Evolutionary conservation across 2,797 vertebrate species (phyloP).

Genomic region (Aldrovandia affinis): DNA sequence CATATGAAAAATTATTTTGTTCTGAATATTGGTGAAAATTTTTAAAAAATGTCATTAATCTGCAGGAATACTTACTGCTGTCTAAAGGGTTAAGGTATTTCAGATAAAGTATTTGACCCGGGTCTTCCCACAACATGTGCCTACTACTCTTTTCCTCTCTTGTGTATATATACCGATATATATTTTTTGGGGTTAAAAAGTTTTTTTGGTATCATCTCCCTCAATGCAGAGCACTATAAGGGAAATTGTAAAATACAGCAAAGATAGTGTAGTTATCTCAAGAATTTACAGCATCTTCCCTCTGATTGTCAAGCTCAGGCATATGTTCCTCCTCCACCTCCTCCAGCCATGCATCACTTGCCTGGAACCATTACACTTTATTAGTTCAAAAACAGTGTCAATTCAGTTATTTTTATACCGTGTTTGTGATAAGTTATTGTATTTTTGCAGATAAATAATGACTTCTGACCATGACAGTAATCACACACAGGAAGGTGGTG

Average conservation of each 20-base stretch:
- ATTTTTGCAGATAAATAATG: not conserved
- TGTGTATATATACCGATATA: not conserved
- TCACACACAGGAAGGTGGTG: not conserved
- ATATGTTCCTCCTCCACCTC: not conserved
- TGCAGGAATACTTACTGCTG: too few species aligned
- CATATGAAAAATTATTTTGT: too few species aligned
- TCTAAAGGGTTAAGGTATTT: too few species aligned
- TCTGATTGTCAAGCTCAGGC: not conserved
- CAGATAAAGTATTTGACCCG: too few species aligned
- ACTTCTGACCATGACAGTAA: not conserved
- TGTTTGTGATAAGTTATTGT: not conserved
- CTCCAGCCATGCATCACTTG: not conserved
- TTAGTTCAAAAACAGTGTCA: not conserved
- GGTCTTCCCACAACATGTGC: not conserved
- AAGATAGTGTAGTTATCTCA: not conserved
- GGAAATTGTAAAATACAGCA: not conserved
- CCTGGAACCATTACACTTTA: too few species aligned
- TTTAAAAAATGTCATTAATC: too few species aligned
- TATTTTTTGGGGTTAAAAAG: not conserved
- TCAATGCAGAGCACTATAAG: not conserved
- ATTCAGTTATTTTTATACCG: not conserved
- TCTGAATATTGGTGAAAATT: too few species aligned
- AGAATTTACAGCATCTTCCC: not conserved
- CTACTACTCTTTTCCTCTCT: slow-evolving; percentile 6
- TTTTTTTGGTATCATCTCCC: not conserved